Base-by-base conservation (phyloP, 2,113 vertebrate genomes). In the Camelus dromedarius region DNA sequence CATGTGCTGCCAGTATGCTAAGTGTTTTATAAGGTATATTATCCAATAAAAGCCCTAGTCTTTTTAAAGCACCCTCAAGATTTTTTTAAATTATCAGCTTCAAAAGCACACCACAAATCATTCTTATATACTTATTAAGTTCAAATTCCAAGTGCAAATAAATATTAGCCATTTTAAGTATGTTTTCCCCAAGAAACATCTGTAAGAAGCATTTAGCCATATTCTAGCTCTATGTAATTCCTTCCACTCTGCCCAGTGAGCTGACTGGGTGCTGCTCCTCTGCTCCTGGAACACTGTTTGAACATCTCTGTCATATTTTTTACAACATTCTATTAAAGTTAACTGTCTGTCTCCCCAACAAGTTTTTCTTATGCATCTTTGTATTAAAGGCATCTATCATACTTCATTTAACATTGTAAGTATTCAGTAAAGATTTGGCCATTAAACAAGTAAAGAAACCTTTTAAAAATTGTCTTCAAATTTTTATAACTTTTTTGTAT, bases 61-160 rank as follows among this genome's bases (percentile, higher is more conserved):
- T 70, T 97, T 86, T 82, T 70, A 76, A 92, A 94, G 48, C 26
- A 86, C 13, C 9, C 24, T 93, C 24, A 89, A 92, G 26, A 35
- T 11, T 38, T 85, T 69, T 86, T 87, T 22, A 66, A 82, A 83
- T 22, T 60, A 5, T 87, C 84, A 72, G 12, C 66, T 95, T 77
- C 30, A 72, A 91, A 95, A 91, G 58, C 16, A 80, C 24, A 81
- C 26, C 18, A 24, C 19, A 89, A 67, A 72, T 91, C 20, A 77
- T 77, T 82, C 16, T 80, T 89, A 42, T 8, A 69, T 13, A 46
- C 18, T 90, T 83, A 72, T 22, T 42, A 66, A 77, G 66, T 92
- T 87, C 20, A 94, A 46, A 83, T 76, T 72, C 50, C 90, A 93
- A 89, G 35, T 81, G 32, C 16, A 96, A 96, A 66, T 88, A 86